These are phyloP conservation scores for Drosophila peninsularis DNA, from an alignment of 2,888 invertebrate genomes.

Conservation along the genomic window DNA sequence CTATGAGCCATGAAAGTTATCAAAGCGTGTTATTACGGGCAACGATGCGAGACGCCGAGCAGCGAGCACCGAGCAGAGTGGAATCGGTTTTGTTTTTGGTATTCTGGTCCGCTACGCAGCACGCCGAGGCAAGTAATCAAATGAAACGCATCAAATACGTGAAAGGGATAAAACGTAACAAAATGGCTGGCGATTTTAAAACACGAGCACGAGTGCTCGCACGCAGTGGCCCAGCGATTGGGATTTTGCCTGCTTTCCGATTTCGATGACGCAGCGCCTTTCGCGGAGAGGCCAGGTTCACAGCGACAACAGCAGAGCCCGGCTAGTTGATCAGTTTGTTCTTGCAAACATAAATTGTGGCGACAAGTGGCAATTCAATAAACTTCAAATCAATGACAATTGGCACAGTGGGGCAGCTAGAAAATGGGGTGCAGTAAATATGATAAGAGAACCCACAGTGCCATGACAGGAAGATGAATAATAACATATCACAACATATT, in stretches of 20 bases:
- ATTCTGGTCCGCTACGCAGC: conserved; percentile 31
- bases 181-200: conserved; percentile 71
- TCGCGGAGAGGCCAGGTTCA: conserved; percentile 9
- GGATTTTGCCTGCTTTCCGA: conserved; percentile 21
- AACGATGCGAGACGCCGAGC: conserved; percentile 66
- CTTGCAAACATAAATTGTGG: conserved; percentile 40
- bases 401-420: conserved; percentile 46
- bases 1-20: conserved; percentile 83
- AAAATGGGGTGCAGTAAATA: neutral
- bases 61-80: conserved; percentile 31
- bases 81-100: conserved; percentile 58
- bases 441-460: neutral
- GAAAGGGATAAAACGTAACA: conserved; percentile 67
- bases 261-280: conserved; percentile 62
- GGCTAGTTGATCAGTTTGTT: conserved; percentile 36
- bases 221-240: conserved; percentile 28
- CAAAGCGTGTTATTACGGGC: conserved; percentile 83
- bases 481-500: neutral
- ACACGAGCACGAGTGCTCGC: conserved; percentile 38
- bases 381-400: conserved; percentile 52
- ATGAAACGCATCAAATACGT: conserved; percentile 77
- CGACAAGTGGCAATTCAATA: conserved; percentile 57
- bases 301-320: conserved; percentile 16
- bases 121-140: conserved; percentile 74
- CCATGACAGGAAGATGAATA: neutral